Percentiles rank a stretch among this genome's conserved stretches.
Conservation (phyloP, 2,113 vertebrate species). For the Callocephalon fimbriatum region DNA sequence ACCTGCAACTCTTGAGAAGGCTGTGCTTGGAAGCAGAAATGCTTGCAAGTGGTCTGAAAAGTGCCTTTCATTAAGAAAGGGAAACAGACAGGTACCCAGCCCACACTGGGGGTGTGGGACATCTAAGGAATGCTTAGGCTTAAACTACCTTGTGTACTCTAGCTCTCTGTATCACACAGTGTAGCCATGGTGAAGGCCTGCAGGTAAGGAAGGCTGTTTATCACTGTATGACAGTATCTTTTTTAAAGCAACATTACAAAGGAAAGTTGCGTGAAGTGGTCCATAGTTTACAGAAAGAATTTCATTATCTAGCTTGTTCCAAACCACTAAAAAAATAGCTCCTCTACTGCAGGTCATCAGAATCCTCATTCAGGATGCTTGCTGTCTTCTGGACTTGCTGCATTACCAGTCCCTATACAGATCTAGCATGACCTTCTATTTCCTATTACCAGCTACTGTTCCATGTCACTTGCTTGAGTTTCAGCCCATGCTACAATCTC, state of each 20-base stretch:
- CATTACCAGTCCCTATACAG: neutral
- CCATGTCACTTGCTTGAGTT: neutral
- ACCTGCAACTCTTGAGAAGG: neutral
- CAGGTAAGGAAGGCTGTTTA: neutral
- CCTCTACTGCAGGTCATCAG: neutral
- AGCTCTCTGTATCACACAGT: neutral
- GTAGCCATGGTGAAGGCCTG: neutral
- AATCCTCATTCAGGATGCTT: neutral
- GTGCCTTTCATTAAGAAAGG: neutral
- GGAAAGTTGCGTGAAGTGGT: neutral
- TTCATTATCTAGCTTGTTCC: neutral
- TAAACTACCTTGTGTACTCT: neutral
- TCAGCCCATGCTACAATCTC: neutral
- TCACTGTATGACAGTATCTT: fast-evolving
- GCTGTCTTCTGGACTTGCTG: neutral
- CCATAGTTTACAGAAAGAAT: neutral
- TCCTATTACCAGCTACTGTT: neutral
- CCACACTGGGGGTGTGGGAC: neutral
- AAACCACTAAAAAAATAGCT: neutral
- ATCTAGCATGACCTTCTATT: neutral
- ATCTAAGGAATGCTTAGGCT: neutral
- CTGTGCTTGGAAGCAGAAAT: neutral
- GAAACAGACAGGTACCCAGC: neutral
- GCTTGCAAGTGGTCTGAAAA: neutral
- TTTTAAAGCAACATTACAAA: neutral